Conservation (phyloP, 2,113 vertebrate genomes). For the Psammodynastes pulverulentus region DNA sequence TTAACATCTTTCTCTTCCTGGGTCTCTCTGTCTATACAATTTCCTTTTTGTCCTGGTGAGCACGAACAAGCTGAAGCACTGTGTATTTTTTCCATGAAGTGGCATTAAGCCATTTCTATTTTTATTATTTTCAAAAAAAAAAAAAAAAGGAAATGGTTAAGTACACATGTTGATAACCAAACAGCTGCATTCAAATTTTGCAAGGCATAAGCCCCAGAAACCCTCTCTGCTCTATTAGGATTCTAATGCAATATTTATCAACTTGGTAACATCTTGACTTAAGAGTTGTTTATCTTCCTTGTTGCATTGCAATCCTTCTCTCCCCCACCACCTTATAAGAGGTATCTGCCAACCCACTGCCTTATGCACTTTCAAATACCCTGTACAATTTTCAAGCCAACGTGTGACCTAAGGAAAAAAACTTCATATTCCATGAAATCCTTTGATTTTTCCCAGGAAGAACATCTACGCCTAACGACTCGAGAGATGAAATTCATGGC, state of each 20-base stretch:
- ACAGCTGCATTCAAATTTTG: neutral
- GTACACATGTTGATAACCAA: neutral
- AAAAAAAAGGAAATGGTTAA: neutral
- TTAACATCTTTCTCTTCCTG: neutral
- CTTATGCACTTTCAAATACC: neutral
- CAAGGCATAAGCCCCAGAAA: neutral
- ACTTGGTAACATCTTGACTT: neutral
- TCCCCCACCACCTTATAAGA: neutral
- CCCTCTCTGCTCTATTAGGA: neutral
- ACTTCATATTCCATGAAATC: neutral
- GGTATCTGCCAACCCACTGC: neutral
- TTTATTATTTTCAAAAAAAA: neutral
- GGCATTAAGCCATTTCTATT: neutral
- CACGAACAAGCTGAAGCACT: neutral
- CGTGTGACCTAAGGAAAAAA: neutral
- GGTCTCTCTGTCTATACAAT: neutral
- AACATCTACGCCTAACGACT: neutral
- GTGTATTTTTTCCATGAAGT: neutral
- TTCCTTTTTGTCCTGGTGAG: slow-evolving; percentile 1
- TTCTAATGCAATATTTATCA: neutral
- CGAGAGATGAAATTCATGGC: neutral
- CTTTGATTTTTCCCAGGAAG: neutral
- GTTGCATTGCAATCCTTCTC: neutral
- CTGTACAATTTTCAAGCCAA: neutral
- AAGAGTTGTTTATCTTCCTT: neutral